These are phyloP conservation scores for Alectoris magna DNA, from an alignment of 2,797 vertebrate genomes.

Conservation along the genomic window DNA sequence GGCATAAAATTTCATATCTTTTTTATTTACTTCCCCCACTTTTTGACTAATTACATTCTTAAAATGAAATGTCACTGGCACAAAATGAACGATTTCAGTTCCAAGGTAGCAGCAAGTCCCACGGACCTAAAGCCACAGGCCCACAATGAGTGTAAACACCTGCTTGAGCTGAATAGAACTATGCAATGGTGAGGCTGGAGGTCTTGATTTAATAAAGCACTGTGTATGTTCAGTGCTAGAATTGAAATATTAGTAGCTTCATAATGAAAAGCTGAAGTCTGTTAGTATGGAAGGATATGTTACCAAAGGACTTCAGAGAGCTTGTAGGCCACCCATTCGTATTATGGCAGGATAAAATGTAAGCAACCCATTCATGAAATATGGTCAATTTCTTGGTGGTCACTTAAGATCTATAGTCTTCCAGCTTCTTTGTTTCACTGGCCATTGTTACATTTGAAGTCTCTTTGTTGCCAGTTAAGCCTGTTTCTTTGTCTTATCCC, in stretches of 20 bases:
- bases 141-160: not conserved
- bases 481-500: not conserved
- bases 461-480: not conserved
- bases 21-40: not conserved
- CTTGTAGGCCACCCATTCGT: not conserved
- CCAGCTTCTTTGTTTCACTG: not conserved
- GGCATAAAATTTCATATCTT: not conserved
- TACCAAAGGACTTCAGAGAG: not conserved
- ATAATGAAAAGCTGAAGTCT: not conserved
- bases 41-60: not conserved
- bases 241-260: not conserved
- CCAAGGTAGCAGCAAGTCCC: not conserved
- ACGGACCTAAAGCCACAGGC: not conserved
- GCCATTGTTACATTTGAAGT: not conserved
- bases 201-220: not conserved
- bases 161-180: not conserved
- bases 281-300: rapidly evolving
- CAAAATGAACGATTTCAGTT: not conserved
- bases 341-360: not conserved
- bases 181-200: not conserved
- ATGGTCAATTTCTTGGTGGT: not conserved
- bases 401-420: rapidly evolving
- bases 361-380: not conserved
- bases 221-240: not conserved
- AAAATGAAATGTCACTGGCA: not conserved